A percentile compares a stretch with the other conserved stretches of the same genome.
Conservation (phyloP, 2,888 invertebrate species). For the Anthrax anthrax region DNA sequence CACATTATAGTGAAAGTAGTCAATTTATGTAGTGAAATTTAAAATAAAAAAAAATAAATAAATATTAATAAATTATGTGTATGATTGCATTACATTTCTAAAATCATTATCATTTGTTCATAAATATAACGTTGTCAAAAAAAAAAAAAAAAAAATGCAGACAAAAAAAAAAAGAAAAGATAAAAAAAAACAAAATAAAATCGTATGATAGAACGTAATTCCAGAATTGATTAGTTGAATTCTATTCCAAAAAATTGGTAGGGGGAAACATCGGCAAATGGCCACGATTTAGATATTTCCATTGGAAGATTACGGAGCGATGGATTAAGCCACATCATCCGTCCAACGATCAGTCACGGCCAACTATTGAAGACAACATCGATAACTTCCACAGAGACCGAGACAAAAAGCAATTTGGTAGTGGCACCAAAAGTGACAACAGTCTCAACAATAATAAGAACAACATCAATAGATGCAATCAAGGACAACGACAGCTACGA, state of each 20-base stretch:
- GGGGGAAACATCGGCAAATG: conserved; percentile 37
- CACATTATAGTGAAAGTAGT: conserved; percentile 35
- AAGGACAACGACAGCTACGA: not conserved
- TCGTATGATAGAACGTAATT: conserved; percentile 15
- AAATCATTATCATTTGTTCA: conserved; percentile 1
- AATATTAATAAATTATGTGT: not conserved
- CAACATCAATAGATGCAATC: not conserved
- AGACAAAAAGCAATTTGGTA: conserved; percentile 2
- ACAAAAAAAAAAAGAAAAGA: conserved; percentile 15
- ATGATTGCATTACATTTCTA: conserved; percentile 3
- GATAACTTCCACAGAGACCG: not conserved
- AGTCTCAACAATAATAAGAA: not conserved
- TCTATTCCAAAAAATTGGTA: conserved; percentile 38
- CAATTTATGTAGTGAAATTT: conserved; percentile 22
- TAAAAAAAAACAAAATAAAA: conserved; percentile 1
- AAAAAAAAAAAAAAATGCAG: conserved; percentile 15
- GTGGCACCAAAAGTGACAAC: conserved; percentile 2
- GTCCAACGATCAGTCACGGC: not conserved
- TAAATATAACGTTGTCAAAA: not conserved
- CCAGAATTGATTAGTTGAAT: conserved; percentile 33
- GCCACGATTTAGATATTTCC: conserved; percentile 35
- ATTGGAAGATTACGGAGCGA: conserved; percentile 35
- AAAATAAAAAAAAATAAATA: too few relatives aligned
- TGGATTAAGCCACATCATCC: conserved; percentile 2
- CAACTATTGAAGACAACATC: not conserved